A percentile compares a stretch with the other conserved stretches of the same genome.
Conservation (phyloP, 2,113 vertebrate species). For the Macrotus californicus region DNA sequence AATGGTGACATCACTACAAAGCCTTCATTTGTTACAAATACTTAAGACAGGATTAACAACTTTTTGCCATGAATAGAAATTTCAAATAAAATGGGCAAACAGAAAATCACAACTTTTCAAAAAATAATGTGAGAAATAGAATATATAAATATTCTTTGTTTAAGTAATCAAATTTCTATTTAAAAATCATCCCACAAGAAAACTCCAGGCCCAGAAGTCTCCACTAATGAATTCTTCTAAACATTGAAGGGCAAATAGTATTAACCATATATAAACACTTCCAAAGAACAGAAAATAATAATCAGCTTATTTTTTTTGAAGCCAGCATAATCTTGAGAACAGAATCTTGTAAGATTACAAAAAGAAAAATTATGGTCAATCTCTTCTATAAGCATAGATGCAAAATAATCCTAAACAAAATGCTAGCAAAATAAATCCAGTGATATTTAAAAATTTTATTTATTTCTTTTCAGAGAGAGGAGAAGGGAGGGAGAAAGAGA, state of each 20-base stretch:
- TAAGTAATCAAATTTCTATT: slow-evolving; percentile 5
- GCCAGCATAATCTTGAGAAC: not conserved
- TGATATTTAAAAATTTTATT: not conserved
- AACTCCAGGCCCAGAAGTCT: not conserved
- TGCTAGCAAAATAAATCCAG: not conserved
- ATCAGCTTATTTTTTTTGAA: slow-evolving; percentile 9
- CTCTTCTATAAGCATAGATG: not conserved
- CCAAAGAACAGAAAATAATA: not conserved
- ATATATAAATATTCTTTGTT: not conserved
- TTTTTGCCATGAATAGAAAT: not conserved
- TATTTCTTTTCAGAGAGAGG: too few relatives aligned
- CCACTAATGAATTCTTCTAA: not conserved
- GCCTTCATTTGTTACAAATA: not conserved
- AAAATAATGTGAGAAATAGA: not conserved
- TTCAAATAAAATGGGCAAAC: not conserved
- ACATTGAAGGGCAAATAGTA: not conserved
- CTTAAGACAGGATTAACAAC: not conserved
- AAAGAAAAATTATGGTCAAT: not conserved
- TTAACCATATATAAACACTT: not conserved
- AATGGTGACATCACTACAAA: not conserved
- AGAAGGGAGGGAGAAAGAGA: too few relatives aligned
- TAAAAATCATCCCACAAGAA: not conserved
- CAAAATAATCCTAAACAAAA: not conserved
- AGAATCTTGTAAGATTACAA: not conserved
- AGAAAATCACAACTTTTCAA: not conserved